Evolutionary conservation across 2,888 invertebrate genomes (phyloP).

Genomic region (Oscheius myriophilus): DNA sequence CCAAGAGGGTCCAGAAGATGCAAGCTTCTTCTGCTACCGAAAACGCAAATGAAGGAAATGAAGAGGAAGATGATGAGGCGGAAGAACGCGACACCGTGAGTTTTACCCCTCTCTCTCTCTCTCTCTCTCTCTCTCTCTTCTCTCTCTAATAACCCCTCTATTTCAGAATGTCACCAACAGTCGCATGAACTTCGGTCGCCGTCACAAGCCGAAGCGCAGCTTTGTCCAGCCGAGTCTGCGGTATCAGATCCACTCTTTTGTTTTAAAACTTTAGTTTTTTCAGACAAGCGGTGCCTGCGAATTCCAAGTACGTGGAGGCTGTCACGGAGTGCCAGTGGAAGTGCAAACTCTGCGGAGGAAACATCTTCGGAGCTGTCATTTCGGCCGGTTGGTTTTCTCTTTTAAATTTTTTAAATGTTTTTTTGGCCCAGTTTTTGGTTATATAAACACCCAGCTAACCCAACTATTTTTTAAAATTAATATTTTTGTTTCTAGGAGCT

Average conservation of each 20-base stretch:
- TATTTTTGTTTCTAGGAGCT: constrained; percentile 39
- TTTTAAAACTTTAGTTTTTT: constrained; percentile 19
- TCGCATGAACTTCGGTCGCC: constrained; percentile 60
- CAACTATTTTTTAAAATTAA: too few species aligned
- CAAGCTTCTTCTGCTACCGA: constrained; percentile 20
- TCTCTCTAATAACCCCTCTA: background rate
- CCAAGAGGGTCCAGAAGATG: constrained; percentile 27
- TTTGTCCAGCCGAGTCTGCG: constrained; percentile 66
- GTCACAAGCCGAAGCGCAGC: constrained; percentile 66
- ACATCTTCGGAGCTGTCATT: constrained; percentile 53
- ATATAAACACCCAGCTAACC: too few species aligned
- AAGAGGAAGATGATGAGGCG: constrained; percentile 38
- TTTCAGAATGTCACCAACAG: constrained; percentile 57
- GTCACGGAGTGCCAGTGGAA: constrained; percentile 67
- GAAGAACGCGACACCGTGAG: constrained; percentile 7
- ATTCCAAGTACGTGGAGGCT: constrained; percentile 59
- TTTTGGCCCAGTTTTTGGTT: background rate
- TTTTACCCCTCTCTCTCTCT: constrained; percentile 2
- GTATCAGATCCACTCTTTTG: background rate
- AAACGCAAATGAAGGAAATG: constrained; percentile 36
- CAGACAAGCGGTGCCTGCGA: constrained; percentile 65
- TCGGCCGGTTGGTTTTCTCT: constrained; percentile 45
- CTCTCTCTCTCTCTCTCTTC: too few species aligned
- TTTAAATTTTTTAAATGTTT: too few species aligned
- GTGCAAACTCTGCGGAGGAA: constrained; percentile 60